A percentile compares a stretch with the other conserved stretches of the same genome.
Conservation (phyloP, 2,888 invertebrate species). For the Eupithecia subumbrata region DNA sequence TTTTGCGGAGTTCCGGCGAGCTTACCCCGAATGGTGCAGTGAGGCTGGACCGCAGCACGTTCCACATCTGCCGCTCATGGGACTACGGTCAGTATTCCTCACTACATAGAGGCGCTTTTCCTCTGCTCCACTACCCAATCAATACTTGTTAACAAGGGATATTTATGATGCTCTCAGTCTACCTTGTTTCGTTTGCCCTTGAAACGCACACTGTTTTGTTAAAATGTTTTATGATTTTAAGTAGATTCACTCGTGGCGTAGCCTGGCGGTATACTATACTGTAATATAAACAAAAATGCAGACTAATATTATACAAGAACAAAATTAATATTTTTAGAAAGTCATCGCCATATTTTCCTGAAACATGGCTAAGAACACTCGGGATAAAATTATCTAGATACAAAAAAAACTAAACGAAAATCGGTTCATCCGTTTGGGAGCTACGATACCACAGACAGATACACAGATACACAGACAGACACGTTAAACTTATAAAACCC, state of each 20-base stretch:
- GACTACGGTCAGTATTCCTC: conserved; percentile 71
- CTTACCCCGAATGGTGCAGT: conserved; percentile 95
- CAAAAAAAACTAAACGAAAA: no score
- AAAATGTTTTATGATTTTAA: not conserved
- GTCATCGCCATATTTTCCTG: no score
- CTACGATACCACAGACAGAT: no score
- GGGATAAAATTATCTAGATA: no score
- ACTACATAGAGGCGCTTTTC: conserved; percentile 20
- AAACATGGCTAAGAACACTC: no score
- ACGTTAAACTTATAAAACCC: no score
- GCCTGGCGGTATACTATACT: not conserved
- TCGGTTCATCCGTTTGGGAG: no score
- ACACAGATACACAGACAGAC: no score
- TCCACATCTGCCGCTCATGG: conserved; percentile 84
- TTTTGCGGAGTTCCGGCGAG: conserved; percentile 91
- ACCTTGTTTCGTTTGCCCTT: conserved; percentile 1
- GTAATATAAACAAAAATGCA: not conserved
- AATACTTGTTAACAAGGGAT: conserved; percentile 10
- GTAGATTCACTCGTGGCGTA: not conserved
- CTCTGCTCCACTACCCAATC: conserved; percentile 2
- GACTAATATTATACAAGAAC: no score
- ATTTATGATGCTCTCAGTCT: conserved; percentile 8
- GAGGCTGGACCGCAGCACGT: conserved; percentile 89
- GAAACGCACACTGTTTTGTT: not conserved
- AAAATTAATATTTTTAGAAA: no score